These are phyloP conservation scores for Hippocampus zosterae DNA, from an alignment of 2,113 vertebrate species.

Conservation along the genomic window DNA sequence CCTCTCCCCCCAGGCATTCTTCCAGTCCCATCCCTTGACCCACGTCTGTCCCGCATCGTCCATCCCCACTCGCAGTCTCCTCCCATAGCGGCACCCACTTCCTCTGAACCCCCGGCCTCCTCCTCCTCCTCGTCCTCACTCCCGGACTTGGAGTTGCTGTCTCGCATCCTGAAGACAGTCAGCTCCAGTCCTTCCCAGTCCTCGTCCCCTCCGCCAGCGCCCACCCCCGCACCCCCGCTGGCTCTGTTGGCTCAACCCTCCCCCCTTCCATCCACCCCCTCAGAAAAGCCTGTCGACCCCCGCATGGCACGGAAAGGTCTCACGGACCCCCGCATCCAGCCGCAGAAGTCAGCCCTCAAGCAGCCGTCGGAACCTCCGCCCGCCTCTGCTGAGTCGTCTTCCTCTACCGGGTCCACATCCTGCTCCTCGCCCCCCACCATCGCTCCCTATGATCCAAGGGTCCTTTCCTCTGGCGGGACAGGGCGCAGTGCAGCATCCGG, in stretches of 20 bases:
- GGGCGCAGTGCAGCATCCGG: conserved; percentile 60
- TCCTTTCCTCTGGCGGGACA: conserved; percentile 77
- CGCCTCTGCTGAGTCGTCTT: conserved; percentile 23
- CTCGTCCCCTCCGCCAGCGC: conserved; percentile 46
- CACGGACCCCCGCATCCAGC: conserved; percentile 79
- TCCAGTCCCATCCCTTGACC: conserved; percentile 71
- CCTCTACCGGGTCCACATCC: conserved; percentile 41
- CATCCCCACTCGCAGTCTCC: conserved; percentile 55
- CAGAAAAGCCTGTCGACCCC: conserved; percentile 84
- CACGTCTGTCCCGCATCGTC: conserved; percentile 73
- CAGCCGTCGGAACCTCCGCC: conserved; percentile 37
- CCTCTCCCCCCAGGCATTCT: conserved; percentile 82
- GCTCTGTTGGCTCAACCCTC: conserved; percentile 25
- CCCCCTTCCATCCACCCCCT: conserved; percentile 25
- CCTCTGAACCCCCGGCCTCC: conserved; percentile 30
- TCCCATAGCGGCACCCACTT: conserved; percentile 23
- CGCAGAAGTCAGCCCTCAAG: conserved; percentile 69
- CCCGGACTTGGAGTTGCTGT: conserved; percentile 88
- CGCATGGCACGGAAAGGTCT: conserved; percentile 75
- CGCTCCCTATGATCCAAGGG: conserved; percentile 84
- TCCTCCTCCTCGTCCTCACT: conserved; percentile 66
- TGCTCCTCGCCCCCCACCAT: conserved; percentile 66
- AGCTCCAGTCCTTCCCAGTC: conserved; percentile 59
- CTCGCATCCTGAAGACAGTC: conserved; percentile 87
- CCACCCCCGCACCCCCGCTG: conserved; percentile 10